Evolutionary conservation across 2,888 invertebrate species (phyloP), one percentile per base, ranked within the genome.

Genomic region (Bugulina stolonifera): DNA sequence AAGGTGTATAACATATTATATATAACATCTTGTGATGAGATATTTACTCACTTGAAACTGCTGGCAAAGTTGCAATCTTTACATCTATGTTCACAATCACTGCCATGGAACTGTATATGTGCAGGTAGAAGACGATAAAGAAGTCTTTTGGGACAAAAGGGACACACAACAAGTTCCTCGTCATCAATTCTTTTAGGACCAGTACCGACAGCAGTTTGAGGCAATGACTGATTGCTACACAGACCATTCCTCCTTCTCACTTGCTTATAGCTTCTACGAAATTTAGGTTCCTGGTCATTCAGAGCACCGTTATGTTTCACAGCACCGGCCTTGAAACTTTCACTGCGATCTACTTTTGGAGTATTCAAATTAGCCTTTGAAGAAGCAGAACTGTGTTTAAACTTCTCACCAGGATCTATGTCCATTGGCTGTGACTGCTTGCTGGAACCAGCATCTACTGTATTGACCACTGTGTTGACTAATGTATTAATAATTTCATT

Each of bases 21-120:
- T n/a, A n/a, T n/a, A n/a, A n/a, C n/a, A n/a, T n/a, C n/a, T n/a
- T n/a, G n/a, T n/a, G n/a, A n/a, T n/a, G n/a, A n/a, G n/a, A n/a
- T n/a, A 43, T 5, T 43, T 64, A 64, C 64, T 64, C 32, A 64
- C 64, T 64, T 64, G 64, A 64, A 64, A n/a, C 64, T 64, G 64
- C 29, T 29, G 32, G 64, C 27, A n/a, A 64, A 64, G 27, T 64
- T 32, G 32, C 64, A 64, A 3, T 64, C 64, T 64, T 34, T 27
- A 64, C 64, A 64, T n/a, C 32, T 64, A 27, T 64, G 64, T 32
- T 27, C 64, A 64, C 64, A 64, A n/a, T 64, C 34, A 34, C 64
- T 64, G 64, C 34, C 64, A 64, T 64, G 64, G 27, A 64, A 64
- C 32, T 64, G 64, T 14, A 64, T 32, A 64, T 64, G 64, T 25